These are phyloP conservation scores for Micromussa lordhowensis DNA, from an alignment of 92 coral and sea anemone genomes.

Conservation along the genomic window DNA sequence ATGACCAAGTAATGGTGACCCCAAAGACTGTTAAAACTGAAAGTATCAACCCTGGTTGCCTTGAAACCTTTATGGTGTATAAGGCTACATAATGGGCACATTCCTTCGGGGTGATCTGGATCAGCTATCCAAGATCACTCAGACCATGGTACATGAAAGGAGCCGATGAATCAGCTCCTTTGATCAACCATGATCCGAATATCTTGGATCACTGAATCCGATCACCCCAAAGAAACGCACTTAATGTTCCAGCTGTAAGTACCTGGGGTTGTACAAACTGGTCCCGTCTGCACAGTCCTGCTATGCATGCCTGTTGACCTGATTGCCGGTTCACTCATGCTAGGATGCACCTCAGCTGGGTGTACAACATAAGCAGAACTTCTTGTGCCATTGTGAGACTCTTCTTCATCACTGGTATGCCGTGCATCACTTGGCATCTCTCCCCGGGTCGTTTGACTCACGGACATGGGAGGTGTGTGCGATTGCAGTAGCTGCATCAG, in stretches of 20 bases:
- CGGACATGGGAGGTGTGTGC: slow-evolving; percentile 19
- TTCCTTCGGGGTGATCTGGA: too few species aligned
- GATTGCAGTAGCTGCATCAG: slow-evolving; percentile 34
- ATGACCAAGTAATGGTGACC: too few species aligned
- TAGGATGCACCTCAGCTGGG: slow-evolving; percentile 7
- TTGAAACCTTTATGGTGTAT: too few species aligned
- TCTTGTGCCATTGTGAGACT: slow-evolving; percentile 8
- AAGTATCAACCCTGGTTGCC: too few species aligned
- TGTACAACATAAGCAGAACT: slow-evolving; percentile 3
- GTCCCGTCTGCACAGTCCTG: slow-evolving; percentile 41
- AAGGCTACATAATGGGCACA: too few species aligned
- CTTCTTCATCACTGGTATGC: slow-evolving; percentile 36
- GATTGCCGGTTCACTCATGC: slow-evolving; percentile 8
- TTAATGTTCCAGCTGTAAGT: neutral
- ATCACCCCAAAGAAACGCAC: too few species aligned
- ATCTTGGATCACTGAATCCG: too few species aligned
- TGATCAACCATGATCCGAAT: too few species aligned
- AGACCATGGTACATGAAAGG: too few species aligned
- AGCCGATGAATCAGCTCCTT: too few species aligned
- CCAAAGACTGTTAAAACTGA: too few species aligned
- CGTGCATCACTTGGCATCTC: slow-evolving; percentile 36
- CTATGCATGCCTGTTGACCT: slow-evolving; percentile 30
- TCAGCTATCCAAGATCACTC: too few species aligned
- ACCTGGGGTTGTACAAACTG: slow-evolving; percentile 51
- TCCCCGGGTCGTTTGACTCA: slow-evolving; percentile 9